Evolutionary conservation across 2,797 vertebrate genomes (phyloP).

Genomic region (Bradypus variegatus): DNA sequence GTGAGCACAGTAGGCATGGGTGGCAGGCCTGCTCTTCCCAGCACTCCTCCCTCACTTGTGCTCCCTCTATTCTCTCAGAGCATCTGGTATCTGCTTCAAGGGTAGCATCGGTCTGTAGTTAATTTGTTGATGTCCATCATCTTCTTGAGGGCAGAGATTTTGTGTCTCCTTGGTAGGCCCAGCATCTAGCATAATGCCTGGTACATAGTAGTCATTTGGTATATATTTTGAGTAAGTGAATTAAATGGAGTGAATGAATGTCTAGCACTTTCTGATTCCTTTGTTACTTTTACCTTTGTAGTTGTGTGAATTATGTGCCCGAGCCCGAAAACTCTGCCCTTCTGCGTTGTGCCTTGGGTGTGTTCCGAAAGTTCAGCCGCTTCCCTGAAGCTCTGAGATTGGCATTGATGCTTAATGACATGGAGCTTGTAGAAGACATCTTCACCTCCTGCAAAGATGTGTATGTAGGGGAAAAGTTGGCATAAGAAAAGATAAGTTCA

Average conservation of each 20-base stretch:
- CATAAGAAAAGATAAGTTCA: background rate
- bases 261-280: background rate
- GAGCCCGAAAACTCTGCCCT: conserved; percentile 96
- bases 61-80: background rate
- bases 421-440: conserved; percentile 97
- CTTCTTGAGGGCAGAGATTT: conserved; percentile 12
- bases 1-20: background rate
- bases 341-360: conserved; percentile 90
- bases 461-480: conserved; percentile 72
- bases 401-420: conserved; percentile 95
- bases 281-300: conserved; percentile 59
- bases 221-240: conserved; percentile 18
- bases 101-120: background rate
- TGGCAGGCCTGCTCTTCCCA: background rate
- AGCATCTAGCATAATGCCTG: background rate
- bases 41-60: background rate
- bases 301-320: conserved; percentile 97
- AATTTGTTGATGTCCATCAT: background rate
- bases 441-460: conserved; percentile 99
- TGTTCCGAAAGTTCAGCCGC: conserved; percentile 95
- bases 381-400: conserved; percentile 96
- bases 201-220: background rate
- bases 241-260: background rate
- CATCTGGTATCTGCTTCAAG: background rate
- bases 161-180: background rate